Base-by-base conservation (phyloP, 2,888 invertebrate species). In the Watsonalla binaria region DNA sequence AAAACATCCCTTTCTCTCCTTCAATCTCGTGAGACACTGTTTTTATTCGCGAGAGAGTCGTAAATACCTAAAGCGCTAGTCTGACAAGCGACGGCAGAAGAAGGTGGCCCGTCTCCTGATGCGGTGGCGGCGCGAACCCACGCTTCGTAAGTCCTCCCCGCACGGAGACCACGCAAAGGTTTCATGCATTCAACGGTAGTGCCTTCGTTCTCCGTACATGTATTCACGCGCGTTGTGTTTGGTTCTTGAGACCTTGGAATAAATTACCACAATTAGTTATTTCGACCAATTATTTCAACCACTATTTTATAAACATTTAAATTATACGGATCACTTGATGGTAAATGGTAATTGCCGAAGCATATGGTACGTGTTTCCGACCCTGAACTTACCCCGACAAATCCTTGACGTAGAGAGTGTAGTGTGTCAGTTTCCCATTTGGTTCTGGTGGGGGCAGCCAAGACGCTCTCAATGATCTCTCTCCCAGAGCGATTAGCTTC, bases 101-200 rank as follows among this genome's bases (percentile, higher is more conserved):
- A 86, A 0, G 89, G 84, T 0, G 91, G 90, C 0, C 91, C 91
- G 75, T 96, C 96, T 0, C 97, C 97, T 5, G 94, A 93, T 0
- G 92, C 91, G 0, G 96, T 97, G 42, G 94, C 94, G 0, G 97
- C 97, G 13, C 95, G 93, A 9, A 97, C 95, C 95, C 96, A 96
- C 70, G 97, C 96, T 75, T 96, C 95, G 75, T 97, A 97, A 54
- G 94, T 92, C 68, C 95, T 93, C 58, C 94, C 93, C 57, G 94
- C 93, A 46, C 93, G 92, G 47, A 96, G 91, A 51, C 94, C 93
- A 42, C 94, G 91, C 24, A 94, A 90, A 63, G 94, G 92, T 68
- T 91, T 93, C 74, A 92, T 92, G 62, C 90, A 90, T 59, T 90
- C 90, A 5, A 76, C 70, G 2, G 78, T 72, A 13, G 65, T 76